Percentiles rank a stretch among this genome's conserved stretches.
These are phyloP conservation scores for Drosophila anomelani DNA, from an alignment of 2,888 invertebrate genomes.

Conservation along the genomic window DNA sequence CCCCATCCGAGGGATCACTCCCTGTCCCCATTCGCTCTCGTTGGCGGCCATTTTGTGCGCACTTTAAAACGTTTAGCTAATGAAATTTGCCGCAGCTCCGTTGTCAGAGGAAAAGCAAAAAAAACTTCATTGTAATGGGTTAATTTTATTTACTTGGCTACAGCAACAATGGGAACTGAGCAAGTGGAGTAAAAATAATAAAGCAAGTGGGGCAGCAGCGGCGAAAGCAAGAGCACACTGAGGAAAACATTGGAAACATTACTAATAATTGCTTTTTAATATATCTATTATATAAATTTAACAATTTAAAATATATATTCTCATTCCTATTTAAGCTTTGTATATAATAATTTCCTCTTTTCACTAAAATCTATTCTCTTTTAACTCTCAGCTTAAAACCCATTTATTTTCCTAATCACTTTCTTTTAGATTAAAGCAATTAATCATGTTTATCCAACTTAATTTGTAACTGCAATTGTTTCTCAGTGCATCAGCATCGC, in stretches of 20 bases:
- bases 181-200: slow-evolving; percentile 52
- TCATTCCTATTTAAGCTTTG: no score
- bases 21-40: slow-evolving; percentile 3
- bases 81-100: slow-evolving; percentile 74
- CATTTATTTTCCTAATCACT: neutral
- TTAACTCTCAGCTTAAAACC: neutral
- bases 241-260: neutral
- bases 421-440: neutral
- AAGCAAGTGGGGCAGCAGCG: slow-evolving; percentile 48
- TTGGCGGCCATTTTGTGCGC: slow-evolving; percentile 62
- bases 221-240: neutral
- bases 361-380: no score
- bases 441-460: neutral
- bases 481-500: slow-evolving; percentile 21
- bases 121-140: slow-evolving; percentile 81
- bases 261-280: no score
- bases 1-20: slow-evolving; percentile 40
- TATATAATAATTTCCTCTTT: no score
- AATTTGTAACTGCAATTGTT: neutral
- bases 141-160: slow-evolving; percentile 77
- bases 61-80: slow-evolving; percentile 80
- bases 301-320: neutral
- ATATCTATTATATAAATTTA: neutral
- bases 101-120: slow-evolving; percentile 46
- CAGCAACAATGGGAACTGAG: slow-evolving; percentile 38